Evolutionary conservation across 2,888 invertebrate species (phyloP).

Genomic region (Villa cingulata): DNA sequence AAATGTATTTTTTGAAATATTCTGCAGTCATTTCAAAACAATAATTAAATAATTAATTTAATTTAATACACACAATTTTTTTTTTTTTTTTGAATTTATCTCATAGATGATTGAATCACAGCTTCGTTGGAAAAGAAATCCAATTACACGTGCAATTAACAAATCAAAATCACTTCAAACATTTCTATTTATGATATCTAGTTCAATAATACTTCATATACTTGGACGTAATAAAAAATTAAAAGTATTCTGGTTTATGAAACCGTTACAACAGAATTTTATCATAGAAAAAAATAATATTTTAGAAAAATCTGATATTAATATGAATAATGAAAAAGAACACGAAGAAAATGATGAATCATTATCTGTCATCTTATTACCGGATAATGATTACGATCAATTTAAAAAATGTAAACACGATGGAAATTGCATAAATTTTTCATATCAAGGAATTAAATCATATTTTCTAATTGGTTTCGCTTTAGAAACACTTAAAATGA

Average conservation of each 20-base stretch:
- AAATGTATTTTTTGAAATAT: not conserved
- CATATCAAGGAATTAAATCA: constrained; percentile 20
- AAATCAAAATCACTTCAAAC: constrained; percentile 18
- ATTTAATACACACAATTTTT: not conserved
- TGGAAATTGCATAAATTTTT: constrained; percentile 7
- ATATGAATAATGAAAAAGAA: too few relatives aligned
- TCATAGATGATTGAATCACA: constrained; percentile 3
- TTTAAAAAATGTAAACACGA: constrained; percentile 15
- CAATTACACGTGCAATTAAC: constrained; percentile 14
- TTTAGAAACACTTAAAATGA: constrained; percentile 21
- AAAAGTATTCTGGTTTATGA: constrained; percentile 24
- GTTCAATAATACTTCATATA: constrained; percentile 21
- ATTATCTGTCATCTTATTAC: too few relatives aligned
- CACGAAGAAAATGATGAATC: not conserved
- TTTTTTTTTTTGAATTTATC: not conserved
- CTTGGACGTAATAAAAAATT: constrained; percentile 12
- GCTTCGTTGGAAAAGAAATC: constrained; percentile 17
- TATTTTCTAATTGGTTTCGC: constrained; percentile 21
- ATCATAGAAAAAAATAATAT: not conserved
- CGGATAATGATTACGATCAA: too few relatives aligned
- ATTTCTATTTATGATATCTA: constrained; percentile 25
- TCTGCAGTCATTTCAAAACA: too few relatives aligned
- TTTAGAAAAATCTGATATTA: too few relatives aligned
- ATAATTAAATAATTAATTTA: not conserved
- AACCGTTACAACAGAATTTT: constrained; percentile 7